Conservation (phyloP, 2,888 invertebrate genomes). For the Rhingia rostrata region DNA sequence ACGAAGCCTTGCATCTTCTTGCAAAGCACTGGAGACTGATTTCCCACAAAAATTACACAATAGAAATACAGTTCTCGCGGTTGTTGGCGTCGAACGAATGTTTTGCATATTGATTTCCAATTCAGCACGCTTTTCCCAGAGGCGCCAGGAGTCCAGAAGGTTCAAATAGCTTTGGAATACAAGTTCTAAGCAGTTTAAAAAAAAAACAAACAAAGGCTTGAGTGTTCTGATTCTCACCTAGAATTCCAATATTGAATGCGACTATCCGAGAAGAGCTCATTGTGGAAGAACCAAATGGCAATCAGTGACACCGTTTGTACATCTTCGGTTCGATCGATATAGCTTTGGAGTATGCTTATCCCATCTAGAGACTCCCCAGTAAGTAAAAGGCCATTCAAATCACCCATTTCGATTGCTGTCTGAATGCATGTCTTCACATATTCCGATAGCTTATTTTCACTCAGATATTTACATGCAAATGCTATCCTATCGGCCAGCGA, state of each 20-base stretch:
- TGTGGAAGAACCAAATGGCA: slow-evolving; percentile 89
- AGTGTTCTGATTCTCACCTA: slow-evolving; percentile 82
- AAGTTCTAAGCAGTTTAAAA: slow-evolving; percentile 7
- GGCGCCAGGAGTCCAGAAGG: slow-evolving; percentile 93
- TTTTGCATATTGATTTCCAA: slow-evolving; percentile 92
- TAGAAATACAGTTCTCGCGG: slow-evolving; percentile 88
- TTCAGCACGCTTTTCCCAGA: slow-evolving; percentile 94
- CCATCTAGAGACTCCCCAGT: slow-evolving; percentile 91
- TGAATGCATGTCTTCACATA: slow-evolving; percentile 89
- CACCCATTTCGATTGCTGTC: slow-evolving; percentile 89
- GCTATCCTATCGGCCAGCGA: slow-evolving; percentile 94
- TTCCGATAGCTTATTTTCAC: slow-evolving; percentile 90
- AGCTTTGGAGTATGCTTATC: slow-evolving; percentile 91
- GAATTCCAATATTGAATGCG: slow-evolving; percentile 88
- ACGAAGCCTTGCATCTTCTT: slow-evolving; percentile 85
- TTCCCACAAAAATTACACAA: slow-evolving; percentile 98
- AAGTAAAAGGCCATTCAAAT: slow-evolving; percentile 93
- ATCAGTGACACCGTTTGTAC: slow-evolving; percentile 95
- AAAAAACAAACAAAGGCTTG: not conserved
- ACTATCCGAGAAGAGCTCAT: slow-evolving; percentile 86
- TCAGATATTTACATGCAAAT: slow-evolving; percentile 94
- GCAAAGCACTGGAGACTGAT: slow-evolving; percentile 91
- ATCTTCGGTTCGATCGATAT: slow-evolving; percentile 93
- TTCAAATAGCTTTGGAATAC: slow-evolving; percentile 87
- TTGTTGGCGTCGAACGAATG: slow-evolving; percentile 81